Conservation (phyloP, 2,797 vertebrate species). For the Chiloscyllium punctatum region DNA sequence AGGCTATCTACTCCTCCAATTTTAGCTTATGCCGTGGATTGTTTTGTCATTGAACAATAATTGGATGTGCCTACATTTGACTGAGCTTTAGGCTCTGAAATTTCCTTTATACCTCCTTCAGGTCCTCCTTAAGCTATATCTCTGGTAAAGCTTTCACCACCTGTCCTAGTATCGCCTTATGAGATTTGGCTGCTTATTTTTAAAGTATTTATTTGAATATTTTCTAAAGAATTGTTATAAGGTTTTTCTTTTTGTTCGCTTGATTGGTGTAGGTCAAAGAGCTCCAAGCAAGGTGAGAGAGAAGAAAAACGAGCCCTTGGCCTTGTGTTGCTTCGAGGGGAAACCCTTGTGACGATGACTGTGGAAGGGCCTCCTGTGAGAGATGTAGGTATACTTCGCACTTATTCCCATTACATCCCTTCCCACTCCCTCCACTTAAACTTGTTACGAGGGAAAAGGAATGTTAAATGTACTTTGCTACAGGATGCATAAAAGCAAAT, state of each 20-base stretch:
- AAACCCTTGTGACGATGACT: constrained; percentile 24
- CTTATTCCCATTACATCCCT: too few relatives aligned
- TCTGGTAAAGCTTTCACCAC: background rate
- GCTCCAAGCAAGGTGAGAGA: background rate
- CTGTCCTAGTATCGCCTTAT: background rate
- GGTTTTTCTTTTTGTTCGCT: background rate
- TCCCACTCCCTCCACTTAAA: too few relatives aligned
- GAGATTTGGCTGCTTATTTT: background rate
- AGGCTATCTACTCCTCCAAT: background rate
- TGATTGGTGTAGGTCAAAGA: background rate
- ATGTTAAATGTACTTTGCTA: background rate
- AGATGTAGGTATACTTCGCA: background rate
- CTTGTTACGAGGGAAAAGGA: background rate
- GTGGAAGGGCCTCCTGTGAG: constrained; percentile 23
- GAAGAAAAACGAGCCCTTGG: constrained; percentile 19
- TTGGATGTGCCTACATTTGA: background rate
- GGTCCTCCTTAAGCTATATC: background rate
- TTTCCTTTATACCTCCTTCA: too few relatives aligned
- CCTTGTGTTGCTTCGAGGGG: constrained; percentile 26
- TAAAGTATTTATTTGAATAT: background rate
- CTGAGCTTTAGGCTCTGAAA: too few relatives aligned
- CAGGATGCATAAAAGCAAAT: background rate
- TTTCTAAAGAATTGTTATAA: background rate
- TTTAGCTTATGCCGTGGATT: background rate
- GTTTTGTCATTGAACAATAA: background rate